Percentiles rank a stretch among this genome's conserved stretches.
phyloP scores from a whole-genome alignment of 2,888 invertebrate species.

The Charanyca ferruginea region DNA sequence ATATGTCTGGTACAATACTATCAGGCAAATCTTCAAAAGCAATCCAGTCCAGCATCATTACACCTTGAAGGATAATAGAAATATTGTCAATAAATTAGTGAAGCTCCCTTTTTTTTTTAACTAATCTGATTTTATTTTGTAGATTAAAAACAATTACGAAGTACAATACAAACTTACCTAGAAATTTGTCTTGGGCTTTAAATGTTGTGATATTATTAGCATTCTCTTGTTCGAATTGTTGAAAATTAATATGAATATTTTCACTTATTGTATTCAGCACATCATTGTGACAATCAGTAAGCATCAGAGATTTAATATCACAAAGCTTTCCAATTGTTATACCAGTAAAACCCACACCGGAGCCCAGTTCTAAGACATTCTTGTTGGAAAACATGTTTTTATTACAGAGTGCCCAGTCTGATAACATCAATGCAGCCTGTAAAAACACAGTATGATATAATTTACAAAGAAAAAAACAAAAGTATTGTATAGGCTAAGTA shows the following conservation, averaged over 20 bases:
- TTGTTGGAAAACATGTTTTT: slow-evolving; percentile 88
- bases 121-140: background rate
- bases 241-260: slow-evolving; percentile 92
- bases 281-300: slow-evolving; percentile 93
- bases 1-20: slow-evolving; percentile 77
- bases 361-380: slow-evolving; percentile 94
- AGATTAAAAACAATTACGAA: background rate
- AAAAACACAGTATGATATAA: slow-evolving; percentile 52
- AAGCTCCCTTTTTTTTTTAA: background rate
- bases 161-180: slow-evolving; percentile 67
- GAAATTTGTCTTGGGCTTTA: slow-evolving; percentile 55
- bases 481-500: too few species aligned
- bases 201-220: slow-evolving; percentile 57
- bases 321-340: slow-evolving; percentile 91
- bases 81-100: background rate
- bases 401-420: slow-evolving; percentile 93
- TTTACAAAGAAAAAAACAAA: too few species aligned
- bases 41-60: slow-evolving; percentile 82
- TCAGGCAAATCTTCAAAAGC: slow-evolving; percentile 66
- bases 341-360: slow-evolving; percentile 94
- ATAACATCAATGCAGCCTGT: slow-evolving; percentile 93
- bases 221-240: slow-evolving; percentile 56
- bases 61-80: slow-evolving; percentile 71
- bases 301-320: slow-evolving; percentile 87
- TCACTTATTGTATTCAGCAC: slow-evolving; percentile 92